These are phyloP conservation scores for Mizuhopecten yessoensis DNA, from an alignment of 1,140 invertebrate species.

Conservation along the genomic window DNA sequence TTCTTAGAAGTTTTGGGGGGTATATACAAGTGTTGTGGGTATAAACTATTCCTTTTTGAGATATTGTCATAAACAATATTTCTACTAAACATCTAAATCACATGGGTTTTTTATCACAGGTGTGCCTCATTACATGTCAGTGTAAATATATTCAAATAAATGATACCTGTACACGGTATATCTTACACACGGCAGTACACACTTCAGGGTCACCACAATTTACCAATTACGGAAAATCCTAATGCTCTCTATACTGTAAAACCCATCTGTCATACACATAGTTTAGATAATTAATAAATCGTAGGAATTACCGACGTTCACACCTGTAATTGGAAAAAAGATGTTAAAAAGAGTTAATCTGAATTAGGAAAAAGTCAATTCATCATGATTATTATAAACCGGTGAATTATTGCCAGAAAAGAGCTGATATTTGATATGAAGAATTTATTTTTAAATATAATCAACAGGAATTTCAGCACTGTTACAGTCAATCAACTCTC, in stretches of 20 bases:
- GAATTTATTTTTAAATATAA: neutral
- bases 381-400: neutral
- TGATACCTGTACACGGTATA: neutral
- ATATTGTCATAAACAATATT: too few species aligned
- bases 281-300: conserved; percentile 25
- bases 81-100: too few species aligned
- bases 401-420: neutral
- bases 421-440: neutral
- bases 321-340: neutral
- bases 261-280: neutral
- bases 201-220: conserved; percentile 22
- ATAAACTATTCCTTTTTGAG: too few species aligned
- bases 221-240: neutral
- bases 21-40: too few species aligned
- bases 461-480: neutral
- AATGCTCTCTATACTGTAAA: neutral
- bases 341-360: neutral
- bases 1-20: too few species aligned
- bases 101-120: neutral
- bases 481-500: neutral
- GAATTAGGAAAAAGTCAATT: neutral
- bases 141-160: neutral
- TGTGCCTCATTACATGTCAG: neutral
- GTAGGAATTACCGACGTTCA: neutral
- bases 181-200: neutral